These are phyloP conservation scores for Pedetes capensis DNA, from an alignment of 2,113 vertebrate species.

Conservation along the genomic window DNA sequence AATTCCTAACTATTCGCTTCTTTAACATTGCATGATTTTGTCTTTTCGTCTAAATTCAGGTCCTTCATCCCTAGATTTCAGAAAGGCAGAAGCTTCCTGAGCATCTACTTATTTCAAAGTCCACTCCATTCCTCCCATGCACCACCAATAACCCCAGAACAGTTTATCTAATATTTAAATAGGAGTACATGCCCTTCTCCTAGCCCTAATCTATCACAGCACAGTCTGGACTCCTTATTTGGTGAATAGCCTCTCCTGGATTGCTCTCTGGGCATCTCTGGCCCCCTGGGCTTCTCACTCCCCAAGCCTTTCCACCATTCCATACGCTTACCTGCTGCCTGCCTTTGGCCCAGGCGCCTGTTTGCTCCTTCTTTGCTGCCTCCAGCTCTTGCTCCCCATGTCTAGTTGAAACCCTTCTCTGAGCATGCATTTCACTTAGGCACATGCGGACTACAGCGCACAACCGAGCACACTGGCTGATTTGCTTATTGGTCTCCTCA, in stretches of 20 bases:
- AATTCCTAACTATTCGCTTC: neutral
- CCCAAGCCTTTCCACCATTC: neutral
- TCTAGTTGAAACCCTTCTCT: neutral
- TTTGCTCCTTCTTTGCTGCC: neutral
- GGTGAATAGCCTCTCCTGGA: neutral
- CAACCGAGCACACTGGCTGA: neutral
- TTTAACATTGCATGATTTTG: neutral
- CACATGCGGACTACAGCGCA: neutral
- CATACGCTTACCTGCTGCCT: neutral
- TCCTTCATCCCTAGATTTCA: neutral
- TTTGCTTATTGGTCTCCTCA: neutral
- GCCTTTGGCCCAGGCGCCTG: neutral
- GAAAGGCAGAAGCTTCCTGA: neutral
- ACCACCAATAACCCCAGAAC: neutral
- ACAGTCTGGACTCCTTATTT: neutral
- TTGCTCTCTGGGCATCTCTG: neutral
- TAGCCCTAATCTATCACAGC: neutral
- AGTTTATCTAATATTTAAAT: neutral
- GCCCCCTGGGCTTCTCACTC: neutral
- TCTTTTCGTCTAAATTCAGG: neutral
- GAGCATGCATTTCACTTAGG: too few species aligned
- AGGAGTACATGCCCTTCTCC: too few species aligned
- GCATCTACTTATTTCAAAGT: neutral
- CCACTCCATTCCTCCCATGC: neutral
- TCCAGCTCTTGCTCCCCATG: neutral